Evolutionary conservation across 2,797 vertebrate genomes (phyloP), one percentile per base, ranked within the genome.

Genomic region (Fistularia tabacaria): DNA sequence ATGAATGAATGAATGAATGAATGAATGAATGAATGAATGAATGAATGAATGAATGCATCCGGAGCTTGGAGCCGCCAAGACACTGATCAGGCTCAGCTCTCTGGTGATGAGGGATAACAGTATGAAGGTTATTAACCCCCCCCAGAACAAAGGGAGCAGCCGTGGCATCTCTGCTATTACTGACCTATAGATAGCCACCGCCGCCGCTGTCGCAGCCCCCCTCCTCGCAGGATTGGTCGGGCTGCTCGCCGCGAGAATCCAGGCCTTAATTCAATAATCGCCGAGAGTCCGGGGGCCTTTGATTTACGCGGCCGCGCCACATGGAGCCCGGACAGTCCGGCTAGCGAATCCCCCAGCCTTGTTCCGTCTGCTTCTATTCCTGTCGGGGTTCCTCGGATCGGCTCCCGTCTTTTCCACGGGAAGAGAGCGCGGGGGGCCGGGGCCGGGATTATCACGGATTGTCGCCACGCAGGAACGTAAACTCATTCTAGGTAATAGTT

Each of bases 181-280:
- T 37, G 54, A 25, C 65, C 68, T 85, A 85, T 66, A 71, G 59
- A 84, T 79, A 84, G 78, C 46, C 51, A 51, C 14, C 56, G 57
- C 50, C 37, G 49, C 48, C 64, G 44, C 64, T 54, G 46, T 15
- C 45, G 40, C 14, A 38, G 14, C 43, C 46, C 53, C 8, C 25
- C 59, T 58, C 38, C 54, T 59, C 46, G 51, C 46, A 14, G 45
- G 48, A 42, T 9, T 48, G 49, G 62, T 43, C 36, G 57, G 44
- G 60, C 25, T 25, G 25, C 25, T 25, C 25, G 25, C 25, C 25
- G 25, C 74, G 3, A 73, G 51, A 78, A 80, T 73, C 65, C 46
- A 58, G 65, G 43, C 43, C 64, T 54, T 72, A 67, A 79, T 69
- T 69, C 38, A 67, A 62, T 57, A 62, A 71, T 68, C 60, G 49